phyloP scores from a whole-genome alignment of 2,888 invertebrate genomes.

The Conus canariensis region DNA sequence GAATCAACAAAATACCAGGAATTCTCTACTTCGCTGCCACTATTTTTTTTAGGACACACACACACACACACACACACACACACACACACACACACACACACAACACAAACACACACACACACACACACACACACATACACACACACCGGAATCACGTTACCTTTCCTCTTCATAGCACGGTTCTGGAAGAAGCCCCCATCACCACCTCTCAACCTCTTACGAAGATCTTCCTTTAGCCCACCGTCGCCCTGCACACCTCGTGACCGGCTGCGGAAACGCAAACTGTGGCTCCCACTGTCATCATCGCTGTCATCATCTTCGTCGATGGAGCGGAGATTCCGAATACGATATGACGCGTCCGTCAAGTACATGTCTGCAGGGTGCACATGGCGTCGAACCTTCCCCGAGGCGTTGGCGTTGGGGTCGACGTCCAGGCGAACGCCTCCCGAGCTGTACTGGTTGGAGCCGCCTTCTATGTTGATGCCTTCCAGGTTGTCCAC shows the following conservation, averaged over 20 bases:
- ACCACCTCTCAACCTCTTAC: background rate
- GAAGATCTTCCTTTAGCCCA: background rate
- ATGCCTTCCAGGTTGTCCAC: constrained; percentile 48
- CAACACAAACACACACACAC: too few relatives aligned
- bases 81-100: background rate
- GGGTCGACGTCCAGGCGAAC: constrained; percentile 23
- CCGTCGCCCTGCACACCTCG: background rate
- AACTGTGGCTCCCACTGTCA: background rate
- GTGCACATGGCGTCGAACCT: background rate
- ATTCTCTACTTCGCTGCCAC: too few relatives aligned
- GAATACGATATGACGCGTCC: background rate
- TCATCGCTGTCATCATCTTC: background rate
- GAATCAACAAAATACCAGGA: too few relatives aligned
- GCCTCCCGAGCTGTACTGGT: constrained; percentile 32
- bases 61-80: background rate
- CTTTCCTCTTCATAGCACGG: background rate
- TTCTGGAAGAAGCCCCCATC: background rate
- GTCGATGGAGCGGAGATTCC: constrained; percentile 40
- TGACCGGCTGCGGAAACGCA: background rate
- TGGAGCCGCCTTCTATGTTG: constrained; percentile 36
- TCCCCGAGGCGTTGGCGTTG: background rate
- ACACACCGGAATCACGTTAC: background rate
- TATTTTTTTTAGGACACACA: background rate
- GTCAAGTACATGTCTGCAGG: background rate
- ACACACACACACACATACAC: too few relatives aligned